These are phyloP conservation scores for Magallana ariakensis DNA, from an alignment of 1,140 invertebrate genomes.

Conservation along the genomic window DNA sequence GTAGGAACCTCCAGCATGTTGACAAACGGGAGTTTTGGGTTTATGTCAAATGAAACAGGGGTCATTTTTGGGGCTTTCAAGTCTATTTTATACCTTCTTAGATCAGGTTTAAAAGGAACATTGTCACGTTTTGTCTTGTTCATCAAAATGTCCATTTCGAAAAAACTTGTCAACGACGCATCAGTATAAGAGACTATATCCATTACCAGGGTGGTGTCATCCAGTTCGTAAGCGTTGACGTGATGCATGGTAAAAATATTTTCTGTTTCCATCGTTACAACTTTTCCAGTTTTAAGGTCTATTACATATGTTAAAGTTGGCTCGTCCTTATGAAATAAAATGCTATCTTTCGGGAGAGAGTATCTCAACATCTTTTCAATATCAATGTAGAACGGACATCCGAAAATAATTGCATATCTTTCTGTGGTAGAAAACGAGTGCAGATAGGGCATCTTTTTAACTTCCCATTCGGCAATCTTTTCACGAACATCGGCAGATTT, in stretches of 20 bases:
- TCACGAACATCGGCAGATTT: conserved; percentile 63
- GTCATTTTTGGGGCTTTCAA: conserved; percentile 50
- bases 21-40: conserved; percentile 51
- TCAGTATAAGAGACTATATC: conserved; percentile 67
- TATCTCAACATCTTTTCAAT: conserved; percentile 64
- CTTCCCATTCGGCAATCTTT: conserved; percentile 67
- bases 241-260: conserved; percentile 72
- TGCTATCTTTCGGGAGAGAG: conserved; percentile 63
- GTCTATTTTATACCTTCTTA: conserved; percentile 69
- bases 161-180: conserved; percentile 62
- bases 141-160: conserved; percentile 60
- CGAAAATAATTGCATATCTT: conserved; percentile 71
- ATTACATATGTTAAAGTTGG: conserved; percentile 67
- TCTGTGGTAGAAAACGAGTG: conserved; percentile 74
- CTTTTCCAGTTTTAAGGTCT: conserved; percentile 66
- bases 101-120: conserved; percentile 53
- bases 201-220: conserved; percentile 61
- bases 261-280: conserved; percentile 61
- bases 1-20: conserved; percentile 70
- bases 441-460: conserved; percentile 73
- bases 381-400: conserved; percentile 70
- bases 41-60: conserved; percentile 42
- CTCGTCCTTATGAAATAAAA: conserved; percentile 67
- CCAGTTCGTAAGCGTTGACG: conserved; percentile 72
- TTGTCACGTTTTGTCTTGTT: conserved; percentile 61